Percentiles rank a stretch among this genome's conserved stretches.
Conservation (phyloP, 2,113 vertebrate genomes). For the Catharus fuscescens region DNA sequence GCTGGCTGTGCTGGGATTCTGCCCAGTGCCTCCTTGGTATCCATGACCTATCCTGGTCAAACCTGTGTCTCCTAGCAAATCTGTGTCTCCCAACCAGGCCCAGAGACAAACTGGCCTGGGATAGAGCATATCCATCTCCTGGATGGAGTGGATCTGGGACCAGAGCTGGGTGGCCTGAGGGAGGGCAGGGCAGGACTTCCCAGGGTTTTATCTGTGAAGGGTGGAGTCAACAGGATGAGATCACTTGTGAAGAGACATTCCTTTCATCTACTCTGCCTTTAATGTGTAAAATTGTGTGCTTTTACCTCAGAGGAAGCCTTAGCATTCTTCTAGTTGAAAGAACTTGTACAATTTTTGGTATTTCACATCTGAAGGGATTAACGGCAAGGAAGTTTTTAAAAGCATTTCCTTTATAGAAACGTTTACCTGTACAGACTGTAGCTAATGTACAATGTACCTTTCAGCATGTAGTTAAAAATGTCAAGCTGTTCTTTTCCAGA, state of each 20-base stretch:
- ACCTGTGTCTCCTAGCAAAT: not conserved
- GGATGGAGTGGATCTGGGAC: not conserved
- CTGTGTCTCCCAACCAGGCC: not conserved
- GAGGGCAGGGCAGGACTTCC: not conserved
- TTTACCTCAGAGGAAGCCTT: not conserved
- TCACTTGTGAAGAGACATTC: not conserved
- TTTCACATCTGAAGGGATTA: not conserved
- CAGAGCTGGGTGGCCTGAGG: not conserved
- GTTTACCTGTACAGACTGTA: not conserved
- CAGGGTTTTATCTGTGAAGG: not conserved
- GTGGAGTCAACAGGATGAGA: accelerated
- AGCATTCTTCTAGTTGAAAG: not conserved
- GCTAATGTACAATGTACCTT: not conserved
- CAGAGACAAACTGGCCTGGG: not conserved
- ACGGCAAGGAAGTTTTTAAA: not conserved
- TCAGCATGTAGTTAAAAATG: not conserved
- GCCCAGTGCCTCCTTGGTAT: not conserved
- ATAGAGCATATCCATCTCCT: not conserved
- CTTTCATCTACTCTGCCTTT: conserved; percentile 1
- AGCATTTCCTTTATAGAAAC: not conserved
- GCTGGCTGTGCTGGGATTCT: not conserved
- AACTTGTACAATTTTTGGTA: not conserved
- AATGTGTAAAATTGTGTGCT: not conserved
- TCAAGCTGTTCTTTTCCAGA: not conserved
- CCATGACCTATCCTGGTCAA: not conserved